Conservation (phyloP, 2,113 vertebrate genomes). For the Cacatua alba region DNA sequence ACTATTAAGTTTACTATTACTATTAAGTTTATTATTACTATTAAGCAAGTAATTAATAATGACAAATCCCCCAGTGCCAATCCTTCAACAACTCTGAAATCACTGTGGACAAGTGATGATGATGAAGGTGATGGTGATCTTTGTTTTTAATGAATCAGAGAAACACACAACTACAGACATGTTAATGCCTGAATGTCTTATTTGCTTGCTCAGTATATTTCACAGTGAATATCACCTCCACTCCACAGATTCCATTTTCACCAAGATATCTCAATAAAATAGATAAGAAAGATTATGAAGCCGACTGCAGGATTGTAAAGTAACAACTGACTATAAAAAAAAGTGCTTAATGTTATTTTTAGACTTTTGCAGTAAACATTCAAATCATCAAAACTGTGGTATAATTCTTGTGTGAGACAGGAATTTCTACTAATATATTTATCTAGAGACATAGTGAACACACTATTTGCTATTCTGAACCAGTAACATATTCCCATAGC, state of each 20-base stretch:
- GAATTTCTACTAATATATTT: constrained; percentile 37
- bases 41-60: not conserved
- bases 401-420: not conserved
- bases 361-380: not conserved
- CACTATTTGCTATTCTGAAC: constrained; percentile 6
- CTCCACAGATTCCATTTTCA: not conserved
- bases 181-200: not conserved
- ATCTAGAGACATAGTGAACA: not conserved
- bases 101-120: not conserved
- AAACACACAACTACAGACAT: not conserved
- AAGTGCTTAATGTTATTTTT: constrained; percentile 23
- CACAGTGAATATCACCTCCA: not conserved
- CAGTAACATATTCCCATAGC: not conserved
- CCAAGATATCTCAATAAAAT: not conserved
- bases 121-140: not conserved
- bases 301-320: constrained; percentile 1
- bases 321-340: not conserved
- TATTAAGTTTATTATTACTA: not conserved
- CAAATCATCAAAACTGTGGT: not conserved
- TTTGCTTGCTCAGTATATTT: not conserved
- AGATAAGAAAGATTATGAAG: not conserved
- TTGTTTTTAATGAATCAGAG: not conserved
- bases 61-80: fast-evolving
- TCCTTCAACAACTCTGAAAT: not conserved
- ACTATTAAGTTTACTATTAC: too few relatives aligned